A percentile compares a stretch with the other conserved stretches of the same genome.
Evolutionary conservation across 2,113 vertebrate species (phyloP).

Genomic region (Trematomus loennbergii): DNA sequence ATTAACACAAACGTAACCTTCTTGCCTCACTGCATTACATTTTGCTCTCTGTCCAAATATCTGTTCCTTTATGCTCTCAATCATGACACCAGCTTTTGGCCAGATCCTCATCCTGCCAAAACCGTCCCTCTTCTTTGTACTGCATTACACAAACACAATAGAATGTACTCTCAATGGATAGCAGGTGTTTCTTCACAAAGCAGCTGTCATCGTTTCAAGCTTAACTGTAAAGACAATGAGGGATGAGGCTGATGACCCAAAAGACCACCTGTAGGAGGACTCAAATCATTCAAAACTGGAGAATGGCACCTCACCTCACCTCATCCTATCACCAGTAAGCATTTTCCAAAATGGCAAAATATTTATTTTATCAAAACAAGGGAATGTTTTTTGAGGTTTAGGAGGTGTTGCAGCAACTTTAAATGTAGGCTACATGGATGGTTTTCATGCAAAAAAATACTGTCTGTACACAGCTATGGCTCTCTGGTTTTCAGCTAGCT

Average conservation of each 20-base stretch:
- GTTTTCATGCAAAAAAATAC: conserved; percentile 7
- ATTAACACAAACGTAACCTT: conserved; percentile 31
- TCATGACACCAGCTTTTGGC: conserved; percentile 54
- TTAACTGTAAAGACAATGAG: conserved; percentile 30
- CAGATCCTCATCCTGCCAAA: conserved; percentile 44
- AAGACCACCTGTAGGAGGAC: too few relatives aligned
- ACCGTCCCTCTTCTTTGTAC: conserved; percentile 44
- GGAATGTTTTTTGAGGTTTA: background rate
- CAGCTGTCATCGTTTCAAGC: conserved; percentile 44
- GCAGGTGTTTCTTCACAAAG: conserved; percentile 74
- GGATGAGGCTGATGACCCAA: conserved; percentile 11
- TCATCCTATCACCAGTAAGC: background rate
- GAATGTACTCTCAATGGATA: conserved; percentile 71
- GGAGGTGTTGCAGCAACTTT: conserved; percentile 2
- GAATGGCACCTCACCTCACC: too few relatives aligned
- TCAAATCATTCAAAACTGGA: too few relatives aligned
- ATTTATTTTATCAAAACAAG: background rate
- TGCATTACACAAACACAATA: conserved; percentile 72
- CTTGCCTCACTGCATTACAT: conserved; percentile 21
- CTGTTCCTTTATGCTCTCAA: conserved; percentile 52
- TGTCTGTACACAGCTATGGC: conserved; percentile 12
- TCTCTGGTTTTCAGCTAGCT: conserved; percentile 4
- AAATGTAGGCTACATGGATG: background rate
- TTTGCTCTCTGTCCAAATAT: conserved; percentile 18
- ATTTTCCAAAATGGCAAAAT: background rate